A percentile compares a stretch with the other conserved stretches of the same genome.
phyloP scores from a whole-genome alignment of 1,140 invertebrate species.

The Cheumatopsyche charites region DNA sequence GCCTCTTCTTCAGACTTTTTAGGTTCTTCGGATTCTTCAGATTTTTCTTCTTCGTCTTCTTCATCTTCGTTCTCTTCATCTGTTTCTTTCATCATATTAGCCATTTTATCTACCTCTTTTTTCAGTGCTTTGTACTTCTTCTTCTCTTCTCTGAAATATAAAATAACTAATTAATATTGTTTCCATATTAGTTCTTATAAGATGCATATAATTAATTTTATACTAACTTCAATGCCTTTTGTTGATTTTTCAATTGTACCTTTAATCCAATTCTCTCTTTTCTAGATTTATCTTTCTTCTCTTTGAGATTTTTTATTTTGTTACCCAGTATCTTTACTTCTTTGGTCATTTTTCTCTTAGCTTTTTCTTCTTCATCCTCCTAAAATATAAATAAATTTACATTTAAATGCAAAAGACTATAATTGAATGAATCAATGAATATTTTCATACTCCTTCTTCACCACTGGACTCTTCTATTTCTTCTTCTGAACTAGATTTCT shows the following conservation, averaged over 20 bases:
- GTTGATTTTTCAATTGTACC: slow-evolving; percentile 80
- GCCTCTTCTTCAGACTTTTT: slow-evolving; percentile 69
- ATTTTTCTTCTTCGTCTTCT: slow-evolving; percentile 69
- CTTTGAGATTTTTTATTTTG: slow-evolving; percentile 79
- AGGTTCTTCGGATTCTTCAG: slow-evolving; percentile 63
- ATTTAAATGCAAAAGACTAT: background rate
- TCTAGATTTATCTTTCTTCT: slow-evolving; percentile 77
- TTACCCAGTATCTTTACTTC: slow-evolving; percentile 77
- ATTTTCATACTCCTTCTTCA: slow-evolving; percentile 55
- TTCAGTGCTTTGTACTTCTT: slow-evolving; percentile 79
- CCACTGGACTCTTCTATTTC: slow-evolving; percentile 62
- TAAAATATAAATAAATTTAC: slow-evolving; percentile 50
- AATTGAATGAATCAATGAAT: too few relatives aligned
- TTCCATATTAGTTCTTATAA: too few relatives aligned
- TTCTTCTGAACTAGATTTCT: slow-evolving; percentile 59
- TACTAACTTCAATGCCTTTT: slow-evolving; percentile 71
- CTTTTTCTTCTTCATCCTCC: slow-evolving; percentile 74
- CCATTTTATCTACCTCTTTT: slow-evolving; percentile 90
- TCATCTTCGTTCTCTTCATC: slow-evolving; percentile 77
- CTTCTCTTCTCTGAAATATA: slow-evolving; percentile 66
- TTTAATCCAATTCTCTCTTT: slow-evolving; percentile 79
- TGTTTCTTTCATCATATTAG: slow-evolving; percentile 78
- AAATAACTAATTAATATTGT: background rate
- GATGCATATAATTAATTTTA: background rate
- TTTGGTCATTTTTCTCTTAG: slow-evolving; percentile 72